Conservation (phyloP, 2,797 vertebrate genomes). For the Gallirallus australis region DNA sequence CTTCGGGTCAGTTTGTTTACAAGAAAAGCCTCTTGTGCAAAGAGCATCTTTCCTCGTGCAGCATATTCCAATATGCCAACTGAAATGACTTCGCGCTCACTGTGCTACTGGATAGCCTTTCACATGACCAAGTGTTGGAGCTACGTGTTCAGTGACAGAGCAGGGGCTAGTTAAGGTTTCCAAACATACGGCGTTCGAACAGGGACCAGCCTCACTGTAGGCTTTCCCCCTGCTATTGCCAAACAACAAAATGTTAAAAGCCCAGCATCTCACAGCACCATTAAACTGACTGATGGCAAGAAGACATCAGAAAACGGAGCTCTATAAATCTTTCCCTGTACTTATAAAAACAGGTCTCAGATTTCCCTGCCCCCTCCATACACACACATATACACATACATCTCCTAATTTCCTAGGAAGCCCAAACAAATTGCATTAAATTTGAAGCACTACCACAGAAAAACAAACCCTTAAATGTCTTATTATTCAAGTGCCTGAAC, state of each 20-base stretch:
- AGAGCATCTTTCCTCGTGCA: not conserved
- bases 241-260: conserved; percentile 12
- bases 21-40: not conserved
- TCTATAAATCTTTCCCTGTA: conserved; percentile 33
- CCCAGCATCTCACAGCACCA: not conserved
- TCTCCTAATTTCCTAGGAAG: conserved; percentile 23
- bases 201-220: not conserved
- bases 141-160: not conserved
- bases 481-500: not conserved
- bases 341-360: not conserved
- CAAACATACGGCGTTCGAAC: not conserved
- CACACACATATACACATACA: not conserved
- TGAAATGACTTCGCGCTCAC: not conserved
- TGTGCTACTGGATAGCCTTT: not conserved
- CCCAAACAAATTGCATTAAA: not conserved
- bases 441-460: not conserved
- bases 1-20: not conserved
- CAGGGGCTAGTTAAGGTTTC: not conserved
- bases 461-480: not conserved
- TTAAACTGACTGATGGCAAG: conserved; percentile 63
- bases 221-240: not conserved
- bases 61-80: accelerated
- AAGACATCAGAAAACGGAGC: not conserved
- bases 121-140: not conserved
- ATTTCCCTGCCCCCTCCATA: not conserved